Percentiles rank a stretch among this genome's conserved stretches.
phyloP scores from a whole-genome alignment of 2,888 invertebrate species.

The Temnothorax ravouxi region DNA sequence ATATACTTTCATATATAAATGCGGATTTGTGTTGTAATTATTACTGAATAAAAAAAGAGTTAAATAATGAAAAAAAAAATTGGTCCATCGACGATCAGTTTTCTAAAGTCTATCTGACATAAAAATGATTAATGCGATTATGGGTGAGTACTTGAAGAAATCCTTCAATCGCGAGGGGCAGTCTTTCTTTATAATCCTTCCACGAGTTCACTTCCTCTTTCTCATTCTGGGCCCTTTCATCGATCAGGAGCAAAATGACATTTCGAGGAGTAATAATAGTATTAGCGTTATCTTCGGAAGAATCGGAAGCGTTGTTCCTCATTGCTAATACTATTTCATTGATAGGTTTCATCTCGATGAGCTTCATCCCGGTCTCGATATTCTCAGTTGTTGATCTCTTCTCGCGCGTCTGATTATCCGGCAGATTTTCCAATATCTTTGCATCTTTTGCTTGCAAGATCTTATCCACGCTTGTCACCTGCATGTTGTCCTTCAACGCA shows the following conservation, averaged over 20 bases:
- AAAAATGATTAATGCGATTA: constrained; percentile 19
- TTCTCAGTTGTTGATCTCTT: constrained; percentile 57
- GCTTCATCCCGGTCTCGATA: background rate
- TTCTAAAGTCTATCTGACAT: background rate
- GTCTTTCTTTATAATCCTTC: constrained; percentile 54
- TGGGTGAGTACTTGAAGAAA: constrained; percentile 70
- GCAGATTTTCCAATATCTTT: constrained; percentile 55
- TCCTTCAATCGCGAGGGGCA: constrained; percentile 72
- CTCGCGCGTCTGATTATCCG: constrained; percentile 54
- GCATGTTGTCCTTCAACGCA: constrained; percentile 58
- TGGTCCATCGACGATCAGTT: background rate
- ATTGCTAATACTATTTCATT: constrained; percentile 5
- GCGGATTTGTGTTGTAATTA: background rate
- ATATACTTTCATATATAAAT: background rate
- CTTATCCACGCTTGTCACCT: constrained; percentile 61
- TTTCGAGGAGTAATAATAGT: constrained; percentile 62
- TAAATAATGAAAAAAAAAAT: background rate
- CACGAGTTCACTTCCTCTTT: constrained; percentile 51
- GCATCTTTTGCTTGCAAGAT: constrained; percentile 57
- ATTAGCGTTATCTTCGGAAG: background rate
- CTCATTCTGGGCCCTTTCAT: constrained; percentile 47
- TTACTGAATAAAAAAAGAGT: background rate
- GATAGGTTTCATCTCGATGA: background rate
- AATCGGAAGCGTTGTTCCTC: background rate
- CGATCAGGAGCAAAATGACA: constrained; percentile 73